These are phyloP conservation scores for Hydrocynus forskahlii DNA, from an alignment of 2,797 vertebrate genomes.

Conservation along the genomic window DNA sequence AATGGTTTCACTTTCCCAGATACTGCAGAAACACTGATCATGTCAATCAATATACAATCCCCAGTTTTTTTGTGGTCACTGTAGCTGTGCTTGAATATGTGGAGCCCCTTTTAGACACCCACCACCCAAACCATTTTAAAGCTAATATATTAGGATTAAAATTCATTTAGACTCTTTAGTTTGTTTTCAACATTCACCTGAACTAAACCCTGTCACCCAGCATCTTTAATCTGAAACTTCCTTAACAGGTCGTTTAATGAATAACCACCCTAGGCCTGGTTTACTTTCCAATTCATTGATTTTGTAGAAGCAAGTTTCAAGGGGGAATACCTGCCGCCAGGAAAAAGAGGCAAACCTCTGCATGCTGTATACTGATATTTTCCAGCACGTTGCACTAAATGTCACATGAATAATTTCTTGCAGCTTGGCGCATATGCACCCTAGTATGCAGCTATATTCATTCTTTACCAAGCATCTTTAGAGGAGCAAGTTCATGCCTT, in stretches of 20 bases:
- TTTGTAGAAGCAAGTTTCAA: neutral
- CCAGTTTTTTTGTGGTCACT: neutral
- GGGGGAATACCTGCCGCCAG: neutral
- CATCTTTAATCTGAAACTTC: constrained; percentile 2
- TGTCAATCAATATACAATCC: neutral
- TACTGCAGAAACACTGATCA: neutral
- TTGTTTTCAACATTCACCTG: constrained; percentile 1
- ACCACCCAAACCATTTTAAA: neutral
- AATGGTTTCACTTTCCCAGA: neutral
- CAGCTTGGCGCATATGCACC: neutral
- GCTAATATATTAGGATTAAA: neutral
- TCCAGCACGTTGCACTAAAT: neutral
- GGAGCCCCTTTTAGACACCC: neutral
- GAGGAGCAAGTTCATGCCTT: neutral
- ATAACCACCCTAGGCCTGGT: constrained; percentile 18
- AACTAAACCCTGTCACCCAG: neutral
- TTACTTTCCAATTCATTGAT: constrained; percentile 14
- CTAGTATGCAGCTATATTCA: neutral
- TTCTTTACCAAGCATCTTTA: neutral
- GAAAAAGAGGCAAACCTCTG: neutral
- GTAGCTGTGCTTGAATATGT: neutral
- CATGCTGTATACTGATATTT: neutral
- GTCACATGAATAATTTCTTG: neutral
- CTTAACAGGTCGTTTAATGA: constrained; percentile 31
- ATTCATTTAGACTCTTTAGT: neutral